Evolutionary conservation across 2,888 invertebrate genomes (phyloP).

Genomic region (Himalopsyche japonica): DNA sequence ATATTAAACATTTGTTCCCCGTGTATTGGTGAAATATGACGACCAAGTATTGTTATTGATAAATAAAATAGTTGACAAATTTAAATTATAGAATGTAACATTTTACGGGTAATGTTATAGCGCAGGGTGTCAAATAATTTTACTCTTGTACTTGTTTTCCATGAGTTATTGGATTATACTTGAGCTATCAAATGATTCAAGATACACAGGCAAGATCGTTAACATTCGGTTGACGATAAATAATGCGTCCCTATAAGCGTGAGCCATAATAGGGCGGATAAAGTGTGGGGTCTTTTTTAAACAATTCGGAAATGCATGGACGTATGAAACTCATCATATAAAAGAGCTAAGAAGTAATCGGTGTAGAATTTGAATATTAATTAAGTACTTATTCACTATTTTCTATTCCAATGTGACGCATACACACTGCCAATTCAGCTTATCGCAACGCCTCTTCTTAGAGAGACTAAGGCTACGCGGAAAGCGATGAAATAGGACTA

Average conservation of each 20-base stretch:
- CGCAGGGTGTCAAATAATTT: neutral
- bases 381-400: too few relatives aligned
- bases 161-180: conserved; percentile 21
- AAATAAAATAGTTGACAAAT: neutral
- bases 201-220: conserved; percentile 24
- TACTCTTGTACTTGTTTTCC: neutral
- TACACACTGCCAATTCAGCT: too few relatives aligned
- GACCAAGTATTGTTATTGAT: too few relatives aligned
- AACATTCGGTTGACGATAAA: conserved; percentile 26
- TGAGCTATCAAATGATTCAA: conserved; percentile 24
- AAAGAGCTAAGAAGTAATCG: too few relatives aligned
- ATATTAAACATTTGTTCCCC: too few relatives aligned
- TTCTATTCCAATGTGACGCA: too few relatives aligned
- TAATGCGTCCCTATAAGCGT: conserved; percentile 9
- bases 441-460: too few relatives aligned
- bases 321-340: too few relatives aligned
- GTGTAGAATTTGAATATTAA: too few relatives aligned
- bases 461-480: too few relatives aligned
- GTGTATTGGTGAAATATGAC: neutral
- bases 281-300: neutral
- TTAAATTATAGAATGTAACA: neutral
- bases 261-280: neutral
- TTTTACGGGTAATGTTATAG: neutral
- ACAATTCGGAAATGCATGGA: too few relatives aligned
- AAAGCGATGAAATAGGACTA: too few relatives aligned